phyloP scores from a whole-genome alignment of 2,888 invertebrate genomes.

The Aricia artaxerxes region DNA sequence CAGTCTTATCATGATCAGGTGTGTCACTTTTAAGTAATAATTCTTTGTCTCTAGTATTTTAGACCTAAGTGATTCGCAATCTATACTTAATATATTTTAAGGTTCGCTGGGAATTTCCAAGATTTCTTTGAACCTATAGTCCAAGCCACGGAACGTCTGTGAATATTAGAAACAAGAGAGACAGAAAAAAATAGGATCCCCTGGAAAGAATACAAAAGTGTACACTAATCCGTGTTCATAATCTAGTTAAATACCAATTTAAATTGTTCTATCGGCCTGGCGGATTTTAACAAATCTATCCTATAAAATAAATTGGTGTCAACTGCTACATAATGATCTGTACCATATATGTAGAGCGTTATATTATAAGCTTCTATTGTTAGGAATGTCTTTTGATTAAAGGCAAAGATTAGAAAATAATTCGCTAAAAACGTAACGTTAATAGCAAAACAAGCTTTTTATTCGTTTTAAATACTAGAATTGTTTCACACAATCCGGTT shows the following conservation, averaged over 20 bases:
- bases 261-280: no score
- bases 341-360: not conserved
- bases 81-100: not conserved
- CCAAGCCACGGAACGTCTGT: not conserved
- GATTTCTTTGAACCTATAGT: not conserved
- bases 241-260: not conserved
- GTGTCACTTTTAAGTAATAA: not conserved
- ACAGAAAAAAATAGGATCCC: no score
- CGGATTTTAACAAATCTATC: no score
- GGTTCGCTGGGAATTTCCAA: not conserved
- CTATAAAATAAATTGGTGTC: no score
- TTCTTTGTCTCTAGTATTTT: not conserved
- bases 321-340: no score
- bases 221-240: not conserved
- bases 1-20: slow-evolving; percentile 25
- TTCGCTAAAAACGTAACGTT: not conserved
- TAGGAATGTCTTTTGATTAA: not conserved
- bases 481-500: not conserved
- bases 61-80: not conserved
- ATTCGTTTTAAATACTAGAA: not conserved
- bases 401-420: not conserved
- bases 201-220: not conserved
- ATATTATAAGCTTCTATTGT: not conserved
- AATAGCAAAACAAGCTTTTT: not conserved
- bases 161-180: no score